Percentiles rank a stretch among this genome's conserved stretches.
These are phyloP conservation scores for Stenurella melanura DNA, from an alignment of 2,888 invertebrate genomes.

Conservation along the genomic window DNA sequence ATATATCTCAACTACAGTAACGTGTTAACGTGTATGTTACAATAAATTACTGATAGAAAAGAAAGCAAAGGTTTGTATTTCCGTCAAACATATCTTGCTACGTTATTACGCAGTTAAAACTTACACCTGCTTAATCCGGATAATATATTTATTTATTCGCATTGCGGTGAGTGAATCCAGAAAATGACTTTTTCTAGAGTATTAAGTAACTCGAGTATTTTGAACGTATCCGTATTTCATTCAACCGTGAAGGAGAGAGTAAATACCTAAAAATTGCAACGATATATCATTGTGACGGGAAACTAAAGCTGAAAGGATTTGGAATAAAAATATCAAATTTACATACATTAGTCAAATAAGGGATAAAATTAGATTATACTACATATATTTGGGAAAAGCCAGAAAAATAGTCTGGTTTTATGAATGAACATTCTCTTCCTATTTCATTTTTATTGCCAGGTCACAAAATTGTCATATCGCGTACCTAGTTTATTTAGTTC, in stretches of 20 bases:
- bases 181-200: neutral
- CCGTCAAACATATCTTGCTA: too few relatives aligned
- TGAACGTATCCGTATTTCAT: neutral
- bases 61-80: too few relatives aligned
- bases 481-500: too few relatives aligned
- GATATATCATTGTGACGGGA: conserved; percentile 13
- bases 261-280: conserved; percentile 7
- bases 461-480: too few relatives aligned
- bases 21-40: too few relatives aligned
- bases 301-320: conserved; percentile 8
- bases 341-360: conserved; percentile 28
- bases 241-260: neutral
- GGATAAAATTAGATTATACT: conserved; percentile 26
- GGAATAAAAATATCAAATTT: conserved; percentile 26
- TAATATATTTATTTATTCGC: neutral
- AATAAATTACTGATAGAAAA: too few relatives aligned
- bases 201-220: neutral
- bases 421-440: conserved; percentile 12
- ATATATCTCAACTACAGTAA: too few relatives aligned
- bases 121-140: too few relatives aligned
- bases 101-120: too few relatives aligned
- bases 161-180: neutral
- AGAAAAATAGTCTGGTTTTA: conserved; percentile 18
- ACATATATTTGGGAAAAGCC: neutral
- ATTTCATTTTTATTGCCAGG: too few relatives aligned